Evolutionary conservation across 2,113 vertebrate genomes (phyloP).

Genomic region (Nothobranchius kuhntae): DNA sequence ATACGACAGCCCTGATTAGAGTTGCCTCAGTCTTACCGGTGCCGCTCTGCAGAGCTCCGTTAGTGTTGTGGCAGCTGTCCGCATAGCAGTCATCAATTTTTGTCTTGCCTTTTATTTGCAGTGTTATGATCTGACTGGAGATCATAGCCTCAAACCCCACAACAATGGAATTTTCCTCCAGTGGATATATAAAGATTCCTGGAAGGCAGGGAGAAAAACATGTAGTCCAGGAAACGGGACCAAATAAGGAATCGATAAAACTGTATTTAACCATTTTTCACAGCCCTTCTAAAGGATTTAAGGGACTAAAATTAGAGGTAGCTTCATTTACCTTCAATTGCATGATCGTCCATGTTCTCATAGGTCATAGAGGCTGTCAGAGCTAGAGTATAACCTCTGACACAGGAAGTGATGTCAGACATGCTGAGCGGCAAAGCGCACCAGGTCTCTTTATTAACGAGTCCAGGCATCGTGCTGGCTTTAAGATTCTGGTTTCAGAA

Average conservation of each 20-base stretch:
- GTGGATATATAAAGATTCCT: constrained; percentile 94
- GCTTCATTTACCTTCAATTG: constrained; percentile 86
- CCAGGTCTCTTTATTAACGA: constrained; percentile 83
- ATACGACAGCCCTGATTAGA: constrained; percentile 12
- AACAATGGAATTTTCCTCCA: constrained; percentile 87
- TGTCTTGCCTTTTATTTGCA: constrained; percentile 94
- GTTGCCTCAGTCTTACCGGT: constrained; percentile 76
- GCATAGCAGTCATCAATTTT: constrained; percentile 83
- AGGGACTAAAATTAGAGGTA: background rate
- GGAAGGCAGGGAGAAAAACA: constrained; percentile 10
- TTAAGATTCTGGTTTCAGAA: constrained; percentile 51
- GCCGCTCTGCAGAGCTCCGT: constrained; percentile 61
- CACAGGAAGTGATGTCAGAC: constrained; percentile 89
- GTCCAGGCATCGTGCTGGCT: constrained; percentile 85
- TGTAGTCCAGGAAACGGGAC: background rate
- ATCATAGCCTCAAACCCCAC: constrained; percentile 92
- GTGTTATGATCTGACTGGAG: constrained; percentile 82
- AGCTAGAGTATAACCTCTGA: constrained; percentile 91
- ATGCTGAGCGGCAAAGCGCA: constrained; percentile 84
- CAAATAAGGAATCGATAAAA: constrained; percentile 2
- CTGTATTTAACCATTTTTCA: constrained; percentile 8
- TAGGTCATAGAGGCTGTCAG: constrained; percentile 93
- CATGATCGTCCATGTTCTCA: constrained; percentile 87
- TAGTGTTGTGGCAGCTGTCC: constrained; percentile 70
- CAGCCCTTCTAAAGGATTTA: background rate